These are phyloP conservation scores for Deilephila porcellus DNA, from an alignment of 2,888 invertebrate species.

Conservation along the genomic window DNA sequence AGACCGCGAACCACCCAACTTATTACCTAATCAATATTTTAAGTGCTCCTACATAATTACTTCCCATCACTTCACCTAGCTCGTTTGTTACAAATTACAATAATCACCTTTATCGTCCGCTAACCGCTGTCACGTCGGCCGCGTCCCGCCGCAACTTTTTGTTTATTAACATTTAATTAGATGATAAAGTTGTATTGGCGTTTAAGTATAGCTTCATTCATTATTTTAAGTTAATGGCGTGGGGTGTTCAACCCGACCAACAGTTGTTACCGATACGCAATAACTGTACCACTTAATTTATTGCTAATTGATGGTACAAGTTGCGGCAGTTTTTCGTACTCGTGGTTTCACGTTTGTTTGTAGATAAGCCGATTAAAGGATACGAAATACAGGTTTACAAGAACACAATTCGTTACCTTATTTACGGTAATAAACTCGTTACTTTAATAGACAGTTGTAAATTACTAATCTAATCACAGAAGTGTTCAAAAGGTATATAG, in stretches of 20 bases:
- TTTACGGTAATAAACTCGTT: too few relatives aligned
- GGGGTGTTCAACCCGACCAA: slow-evolving; percentile 47
- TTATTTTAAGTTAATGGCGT: slow-evolving; percentile 56
- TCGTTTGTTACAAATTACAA: too few relatives aligned
- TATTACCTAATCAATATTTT: too few relatives aligned
- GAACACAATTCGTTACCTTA: too few relatives aligned
- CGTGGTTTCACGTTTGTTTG: neutral
- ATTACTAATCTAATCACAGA: too few relatives aligned
- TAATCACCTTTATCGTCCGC: slow-evolving; percentile 29
- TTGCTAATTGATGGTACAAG: slow-evolving; percentile 14
- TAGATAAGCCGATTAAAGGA: neutral
- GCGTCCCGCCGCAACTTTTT: slow-evolving; percentile 60
- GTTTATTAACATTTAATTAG: slow-evolving; percentile 79
- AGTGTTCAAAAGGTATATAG: too few relatives aligned
- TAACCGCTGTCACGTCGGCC: slow-evolving; percentile 41
- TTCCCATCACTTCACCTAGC: too few relatives aligned
- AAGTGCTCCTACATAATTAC: too few relatives aligned
- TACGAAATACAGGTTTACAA: neutral
- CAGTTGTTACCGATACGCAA: slow-evolving; percentile 12
- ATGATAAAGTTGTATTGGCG: slow-evolving; percentile 68
- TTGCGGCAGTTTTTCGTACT: neutral
- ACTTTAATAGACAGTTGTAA: too few relatives aligned
- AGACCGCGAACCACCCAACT: too few relatives aligned
- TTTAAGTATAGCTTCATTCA: slow-evolving; percentile 53
- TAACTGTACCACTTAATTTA: slow-evolving; percentile 13